phyloP scores from a whole-genome alignment of 2,797 vertebrate species.

The Schizothorax lantsangensis region DNA sequence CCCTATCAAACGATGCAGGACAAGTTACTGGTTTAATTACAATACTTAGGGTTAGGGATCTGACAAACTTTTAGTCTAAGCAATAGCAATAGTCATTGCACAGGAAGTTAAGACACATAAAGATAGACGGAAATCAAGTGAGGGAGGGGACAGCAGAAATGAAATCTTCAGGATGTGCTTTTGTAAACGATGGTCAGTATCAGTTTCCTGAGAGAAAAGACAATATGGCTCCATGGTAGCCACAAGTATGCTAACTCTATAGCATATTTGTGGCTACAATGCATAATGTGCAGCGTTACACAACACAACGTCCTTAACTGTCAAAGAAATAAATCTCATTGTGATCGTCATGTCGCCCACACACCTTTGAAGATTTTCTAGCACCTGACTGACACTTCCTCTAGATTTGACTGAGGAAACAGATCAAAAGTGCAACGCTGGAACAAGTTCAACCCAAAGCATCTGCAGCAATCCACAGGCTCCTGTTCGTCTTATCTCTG shows the following conservation, averaged over 20 bases:
- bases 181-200: constrained; percentile 22
- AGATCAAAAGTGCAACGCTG: constrained; percentile 4
- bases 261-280: not conserved
- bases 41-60: not conserved
- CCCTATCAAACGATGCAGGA: not conserved
- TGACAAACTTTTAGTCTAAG: not conserved
- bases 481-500: constrained; percentile 8
- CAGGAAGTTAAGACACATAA: constrained; percentile 44
- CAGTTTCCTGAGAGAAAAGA: constrained; percentile 26
- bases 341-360: constrained; percentile 9
- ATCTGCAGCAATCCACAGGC: constrained; percentile 20
- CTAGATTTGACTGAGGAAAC: not conserved
- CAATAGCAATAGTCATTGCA: not conserved
- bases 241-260: not conserved
- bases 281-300: not conserved
- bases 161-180: constrained; percentile 30
- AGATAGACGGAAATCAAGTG: not conserved
- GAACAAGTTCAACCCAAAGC: constrained; percentile 24
- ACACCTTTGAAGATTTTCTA: constrained; percentile 20
- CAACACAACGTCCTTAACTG: constrained; percentile 1
- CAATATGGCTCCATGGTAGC: constrained; percentile 2
- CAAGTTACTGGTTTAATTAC: not conserved
- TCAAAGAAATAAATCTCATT: constrained; percentile 20
- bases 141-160: constrained; percentile 14
- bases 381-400: constrained; percentile 19